Percentiles rank a stretch among this genome's conserved stretches.
These are phyloP conservation scores for Ahaetulla prasina DNA, from an alignment of 2,113 vertebrate genomes.

Conservation along the genomic window DNA sequence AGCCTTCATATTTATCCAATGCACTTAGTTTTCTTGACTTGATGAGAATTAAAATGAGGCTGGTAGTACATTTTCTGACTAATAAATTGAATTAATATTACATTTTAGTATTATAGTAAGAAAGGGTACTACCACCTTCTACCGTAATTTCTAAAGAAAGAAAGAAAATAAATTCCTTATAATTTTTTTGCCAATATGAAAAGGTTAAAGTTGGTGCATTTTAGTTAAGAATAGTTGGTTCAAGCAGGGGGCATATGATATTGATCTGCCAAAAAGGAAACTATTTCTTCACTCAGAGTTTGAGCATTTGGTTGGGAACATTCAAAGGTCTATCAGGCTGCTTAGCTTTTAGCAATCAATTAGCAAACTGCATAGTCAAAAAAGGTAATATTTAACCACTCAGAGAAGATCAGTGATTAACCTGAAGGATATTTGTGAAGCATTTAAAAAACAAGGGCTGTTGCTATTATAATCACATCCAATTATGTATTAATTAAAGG, in stretches of 20 bases:
- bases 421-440: slow-evolving; percentile 52
- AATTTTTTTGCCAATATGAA: background rate
- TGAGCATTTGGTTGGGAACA: background rate
- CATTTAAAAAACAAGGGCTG: slow-evolving; percentile 56
- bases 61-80: background rate
- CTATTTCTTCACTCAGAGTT: background rate
- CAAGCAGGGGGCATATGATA: background rate
- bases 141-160: no score
- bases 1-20: background rate
- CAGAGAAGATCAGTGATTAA: slow-evolving; percentile 47
- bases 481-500: slow-evolving; percentile 65
- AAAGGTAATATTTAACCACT: slow-evolving; percentile 31
- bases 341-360: background rate
- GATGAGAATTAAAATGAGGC: background rate
- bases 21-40: background rate
- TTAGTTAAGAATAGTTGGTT: background rate
- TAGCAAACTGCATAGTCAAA: background rate
- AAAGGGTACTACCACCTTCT: background rate
- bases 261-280: background rate
- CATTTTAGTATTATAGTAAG: background rate
- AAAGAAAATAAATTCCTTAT: background rate
- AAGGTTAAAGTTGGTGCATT: background rate
- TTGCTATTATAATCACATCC: slow-evolving; percentile 34
- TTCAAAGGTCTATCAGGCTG: background rate
- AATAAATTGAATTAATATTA: background rate